A percentile compares a stretch with the other conserved stretches of the same genome.
These are phyloP conservation scores for Epiblema foenella DNA, from an alignment of 2,888 invertebrate genomes.

Conservation along the genomic window DNA sequence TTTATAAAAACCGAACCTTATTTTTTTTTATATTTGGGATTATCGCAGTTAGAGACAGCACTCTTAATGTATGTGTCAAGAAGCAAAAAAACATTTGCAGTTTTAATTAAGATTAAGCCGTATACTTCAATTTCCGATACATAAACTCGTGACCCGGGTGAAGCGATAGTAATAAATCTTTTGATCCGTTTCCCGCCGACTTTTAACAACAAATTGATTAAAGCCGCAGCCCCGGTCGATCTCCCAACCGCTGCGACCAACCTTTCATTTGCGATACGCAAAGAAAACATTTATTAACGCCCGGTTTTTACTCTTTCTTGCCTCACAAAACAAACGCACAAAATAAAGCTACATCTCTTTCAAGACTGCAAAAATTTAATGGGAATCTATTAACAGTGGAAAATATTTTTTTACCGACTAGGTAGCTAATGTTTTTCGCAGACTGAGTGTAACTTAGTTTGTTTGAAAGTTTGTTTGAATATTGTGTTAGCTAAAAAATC, in stretches of 20 bases:
- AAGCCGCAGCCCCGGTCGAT: constrained; percentile 43
- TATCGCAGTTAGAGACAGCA: too few species aligned
- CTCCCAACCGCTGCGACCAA: constrained; percentile 41
- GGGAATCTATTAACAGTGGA: constrained; percentile 1
- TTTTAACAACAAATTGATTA: constrained; percentile 47
- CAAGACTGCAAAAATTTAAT: constrained; percentile 19
- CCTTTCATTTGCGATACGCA: constrained; percentile 37
- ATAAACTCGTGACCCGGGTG: constrained; percentile 34
- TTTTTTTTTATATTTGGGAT: too few species aligned
- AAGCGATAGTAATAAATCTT: constrained; percentile 45
- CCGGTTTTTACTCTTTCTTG: constrained; percentile 26
- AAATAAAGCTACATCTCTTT: constrained; percentile 32
- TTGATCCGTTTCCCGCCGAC: constrained; percentile 45
- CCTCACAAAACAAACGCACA: constrained; percentile 28
- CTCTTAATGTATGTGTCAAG: too few species aligned
- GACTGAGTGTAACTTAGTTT: not conserved
- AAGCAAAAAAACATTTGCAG: not conserved
- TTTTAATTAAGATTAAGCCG: constrained; percentile 33
- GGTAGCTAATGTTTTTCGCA: not conserved
- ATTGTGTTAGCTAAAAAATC: not conserved
- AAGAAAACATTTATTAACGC: constrained; percentile 44
- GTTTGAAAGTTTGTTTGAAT: constrained; percentile 1
- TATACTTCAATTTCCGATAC: constrained; percentile 30
- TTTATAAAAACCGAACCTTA: too few species aligned
- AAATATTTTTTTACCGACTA: not conserved